Base-by-base conservation (phyloP, 2,888 invertebrate genomes). In the Tribolium freemani region DNA sequence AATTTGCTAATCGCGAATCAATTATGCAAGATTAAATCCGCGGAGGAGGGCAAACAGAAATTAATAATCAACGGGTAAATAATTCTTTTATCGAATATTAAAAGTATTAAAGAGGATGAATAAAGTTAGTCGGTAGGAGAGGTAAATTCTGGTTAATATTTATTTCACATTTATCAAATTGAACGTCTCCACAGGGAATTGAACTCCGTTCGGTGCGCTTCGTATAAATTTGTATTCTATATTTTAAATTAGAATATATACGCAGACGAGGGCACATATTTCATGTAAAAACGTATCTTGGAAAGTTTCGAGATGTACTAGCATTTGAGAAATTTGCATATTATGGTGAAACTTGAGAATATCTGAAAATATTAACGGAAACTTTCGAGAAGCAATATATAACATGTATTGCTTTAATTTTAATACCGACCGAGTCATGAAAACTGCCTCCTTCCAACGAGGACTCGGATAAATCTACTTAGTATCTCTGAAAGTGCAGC, bases 231-330 rank as follows among this genome's bases (percentile, higher is more conserved):
- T 86, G 86, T 86, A 86, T 87, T 86, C 86, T 86, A 86, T 86
- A 87, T 87, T 87, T 86, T 85, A 85, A 86, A 87, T 87, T 86
- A 86, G 86, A 86, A 87, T 87, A 86, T 86, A 86, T 87, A 85
- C 84, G 84, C 82, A 83, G 81, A 82, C 81, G 83, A 82, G 81
- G 84, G 85, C 84, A 81, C 84, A 86, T 86, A 86, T 86, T 86
- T 86, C 86, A 86, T 84, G 84, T 84, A 85, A 86, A 86, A 86
- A 86, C 85, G 82, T 83, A 83, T 82, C 83, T 83, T 81, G 81
- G 82, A 83, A 84, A 84, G 77, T 84, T 85, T 83, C 80, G 81
- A 81, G 83, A 84, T 83, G 84, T 83, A 83, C 83, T 82, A 82
- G 82, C 82, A 80, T 83, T 79, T 80, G 77, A 78, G 79, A 82